Evolutionary conservation across 2,113 vertebrate species (phyloP).

Genomic region (Neolamprologus modestus): DNA sequence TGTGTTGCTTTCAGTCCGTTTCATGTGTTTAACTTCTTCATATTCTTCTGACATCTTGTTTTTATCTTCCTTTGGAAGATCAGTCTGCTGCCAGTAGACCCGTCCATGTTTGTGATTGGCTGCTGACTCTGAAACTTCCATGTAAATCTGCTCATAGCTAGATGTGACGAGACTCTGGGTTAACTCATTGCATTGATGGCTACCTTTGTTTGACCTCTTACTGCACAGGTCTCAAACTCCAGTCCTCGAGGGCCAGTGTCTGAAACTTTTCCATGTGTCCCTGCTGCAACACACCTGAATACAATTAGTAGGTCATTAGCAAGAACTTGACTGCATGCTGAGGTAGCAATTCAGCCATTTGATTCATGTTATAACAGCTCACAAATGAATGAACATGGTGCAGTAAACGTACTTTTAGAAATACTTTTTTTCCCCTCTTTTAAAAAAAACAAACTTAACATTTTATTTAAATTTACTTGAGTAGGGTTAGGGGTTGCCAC

Average conservation of each 20-base stretch:
- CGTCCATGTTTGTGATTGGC: accelerated
- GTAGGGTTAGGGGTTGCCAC: accelerated
- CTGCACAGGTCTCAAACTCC: neutral
- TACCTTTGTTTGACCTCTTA: neutral
- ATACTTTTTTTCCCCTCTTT: accelerated
- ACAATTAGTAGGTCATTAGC: neutral
- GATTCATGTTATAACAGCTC: accelerated
- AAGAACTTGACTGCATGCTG: neutral
- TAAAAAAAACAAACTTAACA: accelerated
- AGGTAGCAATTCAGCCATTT: accelerated
- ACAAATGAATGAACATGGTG: neutral
- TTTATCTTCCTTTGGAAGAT: neutral
- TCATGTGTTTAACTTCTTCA: neutral
- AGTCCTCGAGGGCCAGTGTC: neutral
- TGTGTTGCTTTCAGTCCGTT: accelerated
- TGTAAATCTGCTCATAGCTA: neutral
- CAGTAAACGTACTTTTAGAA: neutral
- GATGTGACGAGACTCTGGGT: neutral
- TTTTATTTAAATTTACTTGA: neutral
- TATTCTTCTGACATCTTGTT: neutral
- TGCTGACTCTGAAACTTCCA: accelerated
- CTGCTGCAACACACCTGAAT: neutral
- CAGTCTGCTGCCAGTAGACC: neutral
- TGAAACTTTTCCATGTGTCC: neutral
- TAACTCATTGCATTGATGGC: neutral